phyloP scores from a whole-genome alignment of 2,888 invertebrate species.

The Spilosoma lubricipeda region DNA sequence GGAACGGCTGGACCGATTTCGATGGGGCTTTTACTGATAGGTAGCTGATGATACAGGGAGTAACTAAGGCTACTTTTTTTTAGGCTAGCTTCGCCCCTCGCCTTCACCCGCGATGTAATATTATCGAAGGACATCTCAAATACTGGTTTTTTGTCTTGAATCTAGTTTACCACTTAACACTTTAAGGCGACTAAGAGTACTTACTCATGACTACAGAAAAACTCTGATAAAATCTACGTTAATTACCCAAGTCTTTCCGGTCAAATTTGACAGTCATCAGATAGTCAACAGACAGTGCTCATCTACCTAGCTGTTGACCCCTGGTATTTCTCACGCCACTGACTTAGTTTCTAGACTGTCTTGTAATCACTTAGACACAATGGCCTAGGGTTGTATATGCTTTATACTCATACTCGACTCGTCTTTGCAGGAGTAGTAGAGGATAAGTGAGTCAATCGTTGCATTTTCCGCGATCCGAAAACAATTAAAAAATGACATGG shows the following conservation, averaged over 20 bases:
- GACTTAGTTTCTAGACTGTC: constrained; percentile 60
- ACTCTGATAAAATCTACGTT: constrained; percentile 14
- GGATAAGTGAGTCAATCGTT: neutral
- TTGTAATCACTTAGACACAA: constrained; percentile 43
- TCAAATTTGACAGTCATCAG: constrained; percentile 27
- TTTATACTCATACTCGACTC: constrained; percentile 9
- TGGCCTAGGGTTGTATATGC: constrained; percentile 29
- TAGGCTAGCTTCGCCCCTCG: no score
- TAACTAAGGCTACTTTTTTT: no score
- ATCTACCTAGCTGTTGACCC: constrained; percentile 49
- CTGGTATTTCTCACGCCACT: constrained; percentile 65
- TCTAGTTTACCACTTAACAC: neutral
- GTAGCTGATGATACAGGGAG: no score
- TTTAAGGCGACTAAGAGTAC: neutral
- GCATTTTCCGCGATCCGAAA: neutral
- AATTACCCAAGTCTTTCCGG: constrained; percentile 16
- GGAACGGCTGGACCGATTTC: no score
- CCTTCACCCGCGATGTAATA: no score
- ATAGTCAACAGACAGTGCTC: neutral
- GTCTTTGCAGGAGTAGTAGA: neutral
- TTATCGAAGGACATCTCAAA: neutral
- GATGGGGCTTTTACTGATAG: no score
- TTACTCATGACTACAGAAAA: neutral
- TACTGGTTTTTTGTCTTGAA: neutral
- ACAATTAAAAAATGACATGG: no score